Base-by-base conservation (phyloP, 2,797 vertebrate species). In the Telmatherina bonti region DNA sequence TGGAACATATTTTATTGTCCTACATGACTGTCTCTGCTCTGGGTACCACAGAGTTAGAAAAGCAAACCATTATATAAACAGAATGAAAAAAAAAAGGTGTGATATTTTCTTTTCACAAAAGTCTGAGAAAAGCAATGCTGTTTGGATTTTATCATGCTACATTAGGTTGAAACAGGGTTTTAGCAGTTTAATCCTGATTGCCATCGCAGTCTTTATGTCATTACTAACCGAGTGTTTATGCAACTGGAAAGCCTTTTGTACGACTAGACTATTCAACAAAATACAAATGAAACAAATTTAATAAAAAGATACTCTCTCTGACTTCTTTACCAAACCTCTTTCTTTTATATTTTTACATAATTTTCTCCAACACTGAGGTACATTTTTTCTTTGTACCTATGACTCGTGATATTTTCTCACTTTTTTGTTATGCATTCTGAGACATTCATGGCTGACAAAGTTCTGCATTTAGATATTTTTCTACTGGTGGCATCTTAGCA, bases 291-390 rank as follows among this genome's bases (percentile, higher is more conserved):
- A n/a, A n/a, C 9, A 10, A 29, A 66, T 49, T 66, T 38, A 7
- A 65, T 51, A n/a, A 65, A 38, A 6, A 54, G 18, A 43, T 20
- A n/a, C 0, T 1, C 1, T 35, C 27, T 22, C 49, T 45, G 4
- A 22, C 33, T 22, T 7, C 62, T n/a, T 36, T 38, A 62, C 53
- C 71, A 60, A 70, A 18, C 38, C 16, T 27, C 36, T 61, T 35
- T 47, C 13, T 31, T 31, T 31, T 31, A 31, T 31, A 31, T 7
- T 18, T 13, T 5, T 27, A 7, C 0, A 1, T 64, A 12, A 52
- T 64, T 62, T 54, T 31, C 35, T 53, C 29, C 62, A 8, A 71
- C 59, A 38, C 20, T 65, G 12, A 10, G 11, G 30, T 59, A 24
- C 41, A 15, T 13, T 38, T 38, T 38, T 70, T 71, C 30, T 11